Evolutionary conservation across 1,140 invertebrate genomes (phyloP).

Genomic region (Sycophaga agraensis): DNA sequence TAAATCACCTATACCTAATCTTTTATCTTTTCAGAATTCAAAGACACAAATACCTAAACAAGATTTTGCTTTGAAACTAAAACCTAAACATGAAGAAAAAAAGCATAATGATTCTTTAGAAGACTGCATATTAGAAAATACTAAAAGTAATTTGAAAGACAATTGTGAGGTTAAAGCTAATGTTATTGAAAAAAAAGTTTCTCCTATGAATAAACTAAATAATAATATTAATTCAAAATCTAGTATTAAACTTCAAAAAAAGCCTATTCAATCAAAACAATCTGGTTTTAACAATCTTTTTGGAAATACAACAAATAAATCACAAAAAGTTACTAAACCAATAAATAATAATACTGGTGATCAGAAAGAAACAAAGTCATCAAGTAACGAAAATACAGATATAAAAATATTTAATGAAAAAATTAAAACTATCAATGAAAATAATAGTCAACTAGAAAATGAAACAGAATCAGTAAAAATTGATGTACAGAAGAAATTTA

Average conservation of each 20-base stretch:
- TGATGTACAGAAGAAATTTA: background rate
- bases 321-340: conserved; percentile 22
- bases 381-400: conserved; percentile 10
- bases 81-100: too few relatives aligned
- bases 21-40: too few relatives aligned
- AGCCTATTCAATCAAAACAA: conserved; percentile 37
- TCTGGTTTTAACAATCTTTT: conserved; percentile 46
- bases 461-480: background rate
- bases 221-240: conserved; percentile 22
- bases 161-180: too few relatives aligned
- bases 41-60: too few relatives aligned
- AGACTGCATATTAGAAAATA: background rate
- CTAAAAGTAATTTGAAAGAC: background rate
- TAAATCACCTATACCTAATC: too few relatives aligned
- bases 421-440: background rate
- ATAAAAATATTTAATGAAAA: background rate
- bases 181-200: conserved; percentile 31
- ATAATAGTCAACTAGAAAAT: background rate
- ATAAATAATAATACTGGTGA: conserved; percentile 8
- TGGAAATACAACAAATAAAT: conserved; percentile 37
- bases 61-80: too few relatives aligned
- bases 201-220: conserved; percentile 7
- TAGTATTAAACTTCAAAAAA: conserved; percentile 33
- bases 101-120: too few relatives aligned
- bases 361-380: too few relatives aligned